Percentiles rank a stretch among this genome's conserved stretches.
Evolutionary conservation across 53 echinoderm and acorn worm species (phyloP).

Genomic region (Apostichopus leukothele): DNA sequence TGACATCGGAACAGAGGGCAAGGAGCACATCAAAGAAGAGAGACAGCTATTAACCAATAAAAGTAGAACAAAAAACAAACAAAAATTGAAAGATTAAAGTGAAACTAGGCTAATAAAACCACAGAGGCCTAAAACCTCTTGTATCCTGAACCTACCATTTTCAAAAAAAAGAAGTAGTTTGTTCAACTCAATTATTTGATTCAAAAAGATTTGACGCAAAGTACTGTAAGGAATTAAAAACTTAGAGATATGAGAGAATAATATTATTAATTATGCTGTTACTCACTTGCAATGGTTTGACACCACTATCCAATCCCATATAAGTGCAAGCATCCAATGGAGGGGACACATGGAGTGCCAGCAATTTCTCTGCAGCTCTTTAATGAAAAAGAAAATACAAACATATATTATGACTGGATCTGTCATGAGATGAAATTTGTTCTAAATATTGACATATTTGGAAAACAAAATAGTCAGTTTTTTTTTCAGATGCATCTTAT

Average conservation of each 20-base stretch:
- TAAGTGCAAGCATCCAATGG: conserved; percentile 93
- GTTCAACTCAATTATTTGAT: too few species aligned
- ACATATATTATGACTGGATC: neutral
- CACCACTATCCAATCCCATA: conserved; percentile 93
- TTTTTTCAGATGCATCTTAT: neutral
- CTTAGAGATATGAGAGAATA: too few species aligned
- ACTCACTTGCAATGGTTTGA: conserved; percentile 83
- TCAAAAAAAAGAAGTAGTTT: too few species aligned
- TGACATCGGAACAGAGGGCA: conserved; percentile 66
- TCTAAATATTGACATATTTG: too few species aligned
- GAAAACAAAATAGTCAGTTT: neutral
- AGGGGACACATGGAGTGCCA: conserved; percentile 70
- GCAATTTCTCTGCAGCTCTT: conserved; percentile 82
- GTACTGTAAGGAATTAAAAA: too few species aligned
- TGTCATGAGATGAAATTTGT: neutral
- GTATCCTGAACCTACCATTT: too few species aligned
- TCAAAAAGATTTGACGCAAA: too few species aligned
- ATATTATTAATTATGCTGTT: neutral
- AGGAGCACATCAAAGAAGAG: conserved; percentile 93
- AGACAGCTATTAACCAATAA: conserved; percentile 59
- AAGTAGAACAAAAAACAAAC: neutral
- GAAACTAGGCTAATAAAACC: too few species aligned
- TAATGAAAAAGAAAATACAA: neutral
- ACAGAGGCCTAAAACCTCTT: too few species aligned
- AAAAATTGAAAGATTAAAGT: neutral